Evolutionary conservation across 2,113 vertebrate species (phyloP).

Genomic region (Pyrgilauda ruficollis): DNA sequence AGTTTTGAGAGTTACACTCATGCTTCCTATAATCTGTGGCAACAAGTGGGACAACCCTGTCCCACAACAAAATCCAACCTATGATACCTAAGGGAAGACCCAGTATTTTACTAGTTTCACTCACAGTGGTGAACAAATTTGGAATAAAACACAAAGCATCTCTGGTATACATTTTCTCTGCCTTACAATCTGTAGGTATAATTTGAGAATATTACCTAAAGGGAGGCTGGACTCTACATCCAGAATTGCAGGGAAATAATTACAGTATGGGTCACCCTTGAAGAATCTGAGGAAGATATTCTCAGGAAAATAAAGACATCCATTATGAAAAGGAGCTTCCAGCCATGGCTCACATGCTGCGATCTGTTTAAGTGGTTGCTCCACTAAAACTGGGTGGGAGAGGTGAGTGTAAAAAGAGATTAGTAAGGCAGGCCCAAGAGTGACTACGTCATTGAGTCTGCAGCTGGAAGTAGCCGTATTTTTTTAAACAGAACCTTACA

Average conservation of each 20-base stretch:
- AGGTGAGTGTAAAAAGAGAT: not conserved
- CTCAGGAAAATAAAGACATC: constrained; percentile 5
- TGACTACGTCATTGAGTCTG: not conserved
- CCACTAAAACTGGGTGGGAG: constrained; percentile 32
- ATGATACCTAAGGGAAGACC: not conserved
- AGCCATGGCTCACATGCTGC: not conserved
- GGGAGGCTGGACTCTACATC: not conserved
- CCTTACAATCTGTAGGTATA: not conserved
- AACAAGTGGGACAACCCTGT: not conserved
- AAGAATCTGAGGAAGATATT: not conserved
- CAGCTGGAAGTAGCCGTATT: constrained; percentile 10
- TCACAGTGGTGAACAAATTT: not conserved
- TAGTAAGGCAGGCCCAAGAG: not conserved
- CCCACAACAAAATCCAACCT: not conserved
- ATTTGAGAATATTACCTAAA: not conserved
- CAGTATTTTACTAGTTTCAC: not conserved
- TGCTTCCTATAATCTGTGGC: not conserved
- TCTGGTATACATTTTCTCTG: not conserved
- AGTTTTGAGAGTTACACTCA: not conserved
- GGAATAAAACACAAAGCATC: not conserved
- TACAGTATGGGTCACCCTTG: not conserved
- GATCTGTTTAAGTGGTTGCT: not conserved
- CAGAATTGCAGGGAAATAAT: not conserved
- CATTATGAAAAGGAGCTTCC: not conserved
- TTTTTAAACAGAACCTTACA: constrained; percentile 12